Evolutionary conservation across 2,113 vertebrate genomes (phyloP), one percentile per base, ranked within the genome.

Genomic region (Anarhynchus alexandrinus): DNA sequence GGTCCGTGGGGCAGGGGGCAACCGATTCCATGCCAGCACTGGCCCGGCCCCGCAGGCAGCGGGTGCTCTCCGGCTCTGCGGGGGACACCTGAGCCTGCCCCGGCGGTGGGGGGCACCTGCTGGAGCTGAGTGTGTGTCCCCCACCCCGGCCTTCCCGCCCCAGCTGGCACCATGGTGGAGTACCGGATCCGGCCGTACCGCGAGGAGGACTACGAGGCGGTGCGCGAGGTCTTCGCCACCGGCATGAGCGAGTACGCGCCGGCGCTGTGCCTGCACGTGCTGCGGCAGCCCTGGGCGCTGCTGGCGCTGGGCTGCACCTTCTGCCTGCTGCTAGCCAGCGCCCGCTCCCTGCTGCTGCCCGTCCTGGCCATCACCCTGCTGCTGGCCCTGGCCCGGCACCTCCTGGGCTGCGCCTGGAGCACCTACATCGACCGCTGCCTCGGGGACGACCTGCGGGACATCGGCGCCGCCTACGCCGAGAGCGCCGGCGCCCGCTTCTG

Each of bases 121-220:
- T 21, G 20, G 42, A 43, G 45, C 81, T 71, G 36, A 42, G 10
- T 16, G 42, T 43, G 42, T 43, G 42, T 16, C 26, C 18, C 2
- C 11, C 6, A 4, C 9, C n/a, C 12, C 5, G 42, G 14, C 43
- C 36, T 64, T 20, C 52, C 27, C 23, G 0, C 40, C 32, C 12
- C 34, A 59, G 67, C 22, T 12, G 10, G 1, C 36, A 5, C 13
- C 69, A 94, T 94, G 96, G 97, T 70, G 66, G 93, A 82, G 27
- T 72, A 98, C 71, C 94, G 96, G 71, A 98, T 99, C 93, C 97
- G 99, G 3, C 97, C 83, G 49, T 99, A 98, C 73, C 77, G 55
- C 2, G 93, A 97, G 0, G 97, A 74, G 23, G 96, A 97, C 94
- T 95, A 92, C 5, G 93, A 96, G 5, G 88, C 77, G 1, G 97